Base-by-base conservation (phyloP, 2,113 vertebrate species). In the Tringa solitaria region DNA sequence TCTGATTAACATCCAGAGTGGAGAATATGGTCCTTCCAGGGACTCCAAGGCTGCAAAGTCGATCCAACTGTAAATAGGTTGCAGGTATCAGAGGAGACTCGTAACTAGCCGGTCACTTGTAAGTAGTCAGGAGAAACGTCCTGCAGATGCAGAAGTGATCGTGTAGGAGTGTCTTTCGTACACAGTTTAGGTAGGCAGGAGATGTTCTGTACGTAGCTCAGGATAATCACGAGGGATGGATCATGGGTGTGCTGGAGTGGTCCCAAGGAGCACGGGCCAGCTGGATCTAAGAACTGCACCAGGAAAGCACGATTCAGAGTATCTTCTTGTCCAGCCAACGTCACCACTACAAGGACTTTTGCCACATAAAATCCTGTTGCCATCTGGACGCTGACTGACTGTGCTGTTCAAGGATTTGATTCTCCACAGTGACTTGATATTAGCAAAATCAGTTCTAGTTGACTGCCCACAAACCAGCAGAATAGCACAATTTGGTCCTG, bases 231-330 rank as follows among this genome's bases (percentile, higher is more conserved):
- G 9, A 59, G 43, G 9, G 19, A 22, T 72, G 65, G 64, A 74
- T 78, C n/a, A 9, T 3, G 5, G 0, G 0, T 7, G 32, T 2
- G 2, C 64, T 77, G 69, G 20, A 45, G 41, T 0, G 0, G 41
- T 61, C 37, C n/a, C 26, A 54, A 45, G 24, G 78, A 80, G 32
- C 60, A 33, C 0, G 6, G 76, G 32, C 50, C 39, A 84, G 26
- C 15, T 39, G 43, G 51, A 9, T 45, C 14, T 2, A 68, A 41
- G 80, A 91, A 51, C 68, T 39, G 59, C 1, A 1, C 50, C 50
- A 48, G 27, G 11, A 39, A 60, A 20, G 8, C 27, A 45, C 1
- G 1, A 50, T 23, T 45, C 23, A 61, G 39, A 43, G 33, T 18
- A 23, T 65, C 33, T 7, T 3, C 14, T 18, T 9, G 8, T 51